Conservation (phyloP, 37 sponge, comb jelly and placozoan species). For the Beroe ovata region DNA sequence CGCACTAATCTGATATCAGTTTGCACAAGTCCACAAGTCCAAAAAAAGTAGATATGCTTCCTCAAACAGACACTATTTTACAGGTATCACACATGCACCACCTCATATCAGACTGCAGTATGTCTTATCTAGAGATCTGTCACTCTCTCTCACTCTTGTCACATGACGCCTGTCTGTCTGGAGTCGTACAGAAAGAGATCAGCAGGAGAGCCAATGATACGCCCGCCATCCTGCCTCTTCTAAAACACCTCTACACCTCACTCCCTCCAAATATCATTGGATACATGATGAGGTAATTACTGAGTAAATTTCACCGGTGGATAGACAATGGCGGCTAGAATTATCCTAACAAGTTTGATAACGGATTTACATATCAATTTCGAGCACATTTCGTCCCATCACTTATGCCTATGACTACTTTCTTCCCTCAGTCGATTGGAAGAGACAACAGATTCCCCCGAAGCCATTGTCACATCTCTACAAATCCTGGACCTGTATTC, state of each 20-base stretch:
- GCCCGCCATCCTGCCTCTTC: slow-evolving; percentile 18
- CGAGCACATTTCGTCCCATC: no score
- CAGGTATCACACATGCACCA: slow-evolving; percentile 10
- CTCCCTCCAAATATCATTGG: slow-evolving; percentile 1
- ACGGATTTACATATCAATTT: no score
- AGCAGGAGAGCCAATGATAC: background rate
- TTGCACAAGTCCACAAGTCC: no score
- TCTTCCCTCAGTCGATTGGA: slow-evolving; percentile 25
- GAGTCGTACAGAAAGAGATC: background rate
- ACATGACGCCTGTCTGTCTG: background rate
- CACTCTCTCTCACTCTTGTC: background rate
- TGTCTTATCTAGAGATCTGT: background rate
- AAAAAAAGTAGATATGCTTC: background rate
- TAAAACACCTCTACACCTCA: background rate
- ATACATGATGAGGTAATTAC: slow-evolving; percentile 59
- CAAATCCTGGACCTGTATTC: slow-evolving; percentile 30
- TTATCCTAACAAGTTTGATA: no score
- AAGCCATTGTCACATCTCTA: background rate
- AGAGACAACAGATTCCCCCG: slow-evolving; percentile 9
- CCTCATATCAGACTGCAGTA: background rate
- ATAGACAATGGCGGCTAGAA: no score
- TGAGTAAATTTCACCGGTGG: no score
- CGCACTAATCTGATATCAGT: no score
- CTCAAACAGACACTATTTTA: background rate
- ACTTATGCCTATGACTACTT: no score